These are phyloP conservation scores for Sarotherodon lohbergeri DNA, from an alignment of 2,113 vertebrate genomes.

Conservation along the genomic window DNA sequence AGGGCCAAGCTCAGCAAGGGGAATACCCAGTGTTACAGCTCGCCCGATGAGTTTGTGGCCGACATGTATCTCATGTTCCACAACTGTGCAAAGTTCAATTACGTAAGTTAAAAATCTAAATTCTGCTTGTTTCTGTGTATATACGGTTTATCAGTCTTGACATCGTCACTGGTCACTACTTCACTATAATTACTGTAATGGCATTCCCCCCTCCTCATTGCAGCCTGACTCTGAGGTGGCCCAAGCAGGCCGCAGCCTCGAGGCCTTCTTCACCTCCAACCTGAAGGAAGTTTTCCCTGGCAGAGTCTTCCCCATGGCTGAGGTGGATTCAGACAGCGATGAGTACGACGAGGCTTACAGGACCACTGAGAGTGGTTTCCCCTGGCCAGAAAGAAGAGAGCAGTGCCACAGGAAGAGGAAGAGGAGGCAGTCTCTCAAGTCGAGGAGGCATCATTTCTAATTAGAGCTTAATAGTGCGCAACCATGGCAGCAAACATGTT, in stretches of 20 bases:
- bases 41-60: conserved; percentile 83
- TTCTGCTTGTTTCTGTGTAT: neutral
- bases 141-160: neutral
- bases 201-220: neutral
- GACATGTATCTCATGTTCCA: conserved; percentile 95
- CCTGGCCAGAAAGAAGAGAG: conserved; percentile 85
- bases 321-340: conserved; percentile 88
- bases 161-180: neutral
- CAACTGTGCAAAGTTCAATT: conserved; percentile 99
- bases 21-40: conserved; percentile 79
- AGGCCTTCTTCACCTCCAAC: conserved; percentile 83
- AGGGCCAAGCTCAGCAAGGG: conserved; percentile 83
- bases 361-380: conserved; percentile 70
- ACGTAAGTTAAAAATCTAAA: conserved; percentile 75
- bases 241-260: conserved; percentile 88
- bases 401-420: conserved; percentile 88
- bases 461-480: neutral
- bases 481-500: neutral
- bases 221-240: conserved; percentile 97
- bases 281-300: conserved; percentile 85
- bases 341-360: conserved; percentile 79
- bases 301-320: conserved; percentile 72
- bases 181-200: neutral
- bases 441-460: conserved; percentile 68
- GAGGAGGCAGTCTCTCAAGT: conserved; percentile 83